Conservation (phyloP, 2,797 vertebrate genomes). For the Psittacula echo region DNA sequence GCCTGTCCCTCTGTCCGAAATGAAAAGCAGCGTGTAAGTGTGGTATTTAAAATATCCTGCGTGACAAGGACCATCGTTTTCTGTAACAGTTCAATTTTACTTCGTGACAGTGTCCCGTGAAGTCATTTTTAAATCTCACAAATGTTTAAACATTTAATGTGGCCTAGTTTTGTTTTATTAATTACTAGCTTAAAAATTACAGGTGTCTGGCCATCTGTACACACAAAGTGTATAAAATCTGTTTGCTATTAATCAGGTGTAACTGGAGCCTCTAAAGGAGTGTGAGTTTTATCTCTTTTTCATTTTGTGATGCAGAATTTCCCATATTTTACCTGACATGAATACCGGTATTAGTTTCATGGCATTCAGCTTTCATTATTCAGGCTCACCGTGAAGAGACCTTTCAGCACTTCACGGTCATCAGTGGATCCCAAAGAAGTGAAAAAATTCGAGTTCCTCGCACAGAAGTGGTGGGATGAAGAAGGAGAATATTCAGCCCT, state of each 20-base stretch:
- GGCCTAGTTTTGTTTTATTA: not conserved
- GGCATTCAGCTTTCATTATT: not conserved
- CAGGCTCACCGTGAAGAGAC: constrained; percentile 47
- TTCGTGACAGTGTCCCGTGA: not conserved
- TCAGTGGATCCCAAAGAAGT: constrained; percentile 90
- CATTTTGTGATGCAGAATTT: not conserved
- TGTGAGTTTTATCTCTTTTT: not conserved
- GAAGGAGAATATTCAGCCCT: constrained; percentile 88
- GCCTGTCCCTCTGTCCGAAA: constrained; percentile 13
- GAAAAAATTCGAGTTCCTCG: constrained; percentile 87
- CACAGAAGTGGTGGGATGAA: constrained; percentile 95
- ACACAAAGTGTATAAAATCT: not conserved
- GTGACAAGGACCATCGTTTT: not conserved
- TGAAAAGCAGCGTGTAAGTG: constrained; percentile 67
- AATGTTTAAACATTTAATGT: not conserved
- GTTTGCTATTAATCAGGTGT: not conserved
- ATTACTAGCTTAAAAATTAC: not conserved
- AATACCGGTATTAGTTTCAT: not conserved
- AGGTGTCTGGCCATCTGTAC: not conserved
- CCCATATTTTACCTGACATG: not conserved
- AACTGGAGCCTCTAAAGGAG: not conserved
- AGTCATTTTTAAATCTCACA: not conserved
- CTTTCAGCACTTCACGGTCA: constrained; percentile 69
- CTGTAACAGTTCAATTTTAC: not conserved
- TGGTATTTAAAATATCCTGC: not conserved